Conservation (phyloP, 2,888 invertebrate genomes). For the Sialis fuliginosa region DNA sequence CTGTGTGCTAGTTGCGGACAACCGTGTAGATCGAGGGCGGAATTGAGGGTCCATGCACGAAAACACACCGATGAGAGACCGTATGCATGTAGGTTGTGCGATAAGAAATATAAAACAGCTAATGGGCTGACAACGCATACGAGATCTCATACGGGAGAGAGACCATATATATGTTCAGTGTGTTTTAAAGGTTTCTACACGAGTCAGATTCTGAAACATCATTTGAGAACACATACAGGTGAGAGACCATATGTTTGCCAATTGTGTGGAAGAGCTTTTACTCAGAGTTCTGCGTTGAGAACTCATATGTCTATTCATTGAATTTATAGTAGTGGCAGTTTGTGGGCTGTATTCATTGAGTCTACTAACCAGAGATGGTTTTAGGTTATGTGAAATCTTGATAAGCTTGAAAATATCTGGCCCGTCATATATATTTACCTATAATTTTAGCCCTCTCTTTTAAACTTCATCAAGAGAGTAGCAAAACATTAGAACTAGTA, state of each 20-base stretch:
- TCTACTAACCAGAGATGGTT: too few species aligned
- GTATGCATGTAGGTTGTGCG: not conserved
- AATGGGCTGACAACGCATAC: not conserved
- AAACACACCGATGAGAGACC: not conserved
- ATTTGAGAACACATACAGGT: not conserved
- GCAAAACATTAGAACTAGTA: too few species aligned
- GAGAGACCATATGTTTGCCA: not conserved
- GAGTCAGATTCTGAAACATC: not conserved
- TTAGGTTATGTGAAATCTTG: too few species aligned
- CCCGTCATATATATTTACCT: too few species aligned
- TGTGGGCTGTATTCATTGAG: too few species aligned
- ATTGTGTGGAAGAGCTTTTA: not conserved
- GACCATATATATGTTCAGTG: not conserved
- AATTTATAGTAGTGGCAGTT: not conserved
- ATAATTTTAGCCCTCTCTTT: too few species aligned
- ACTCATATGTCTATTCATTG: not conserved
- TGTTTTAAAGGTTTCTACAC: not conserved
- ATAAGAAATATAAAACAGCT: not conserved
- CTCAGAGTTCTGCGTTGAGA: not conserved
- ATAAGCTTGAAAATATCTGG: too few species aligned
- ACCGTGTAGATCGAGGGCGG: not conserved
- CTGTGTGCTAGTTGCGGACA: slow-evolving; percentile 1
- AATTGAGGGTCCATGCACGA: not conserved
- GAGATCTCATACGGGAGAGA: not conserved
- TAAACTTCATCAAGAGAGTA: too few species aligned